Evolutionary conservation across 2,113 vertebrate genomes (phyloP), one percentile per base, ranked within the genome.

Genomic region (Triplophysa tibetana): DNA sequence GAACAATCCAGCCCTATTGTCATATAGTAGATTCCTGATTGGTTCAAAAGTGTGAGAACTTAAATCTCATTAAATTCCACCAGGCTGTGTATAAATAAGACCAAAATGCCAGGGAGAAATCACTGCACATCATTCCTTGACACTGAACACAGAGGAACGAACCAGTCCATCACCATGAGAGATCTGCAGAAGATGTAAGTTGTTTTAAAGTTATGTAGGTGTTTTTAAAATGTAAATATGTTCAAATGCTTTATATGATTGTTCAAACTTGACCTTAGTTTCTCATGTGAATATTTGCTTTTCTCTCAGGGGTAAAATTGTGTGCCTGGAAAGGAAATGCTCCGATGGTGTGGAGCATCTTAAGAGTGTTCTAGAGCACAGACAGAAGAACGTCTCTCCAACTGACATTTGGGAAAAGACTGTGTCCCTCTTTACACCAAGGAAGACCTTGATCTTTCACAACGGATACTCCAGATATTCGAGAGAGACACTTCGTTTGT

Each of bases 11-110:
- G 85, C 79, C 89, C 84, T 83, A 88, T 91, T 93, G 89, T 91
- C 82, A 84, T 54, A 80, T 80, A 10, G 7, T 60, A 77, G 87
- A 68, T 72, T 81, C 70, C 84, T 86, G 90, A 93, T 93, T 93
- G 92, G 93, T 52, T 84, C n/a, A 81, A 76, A 60, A 63, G 78
- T 87, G 88, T 93, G 93, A 90, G 92, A 94, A 93, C 87, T 81
- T 41, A 82, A 82, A 85, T 85, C 58, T 60, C 82, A 88, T 89
- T 87, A 87, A 86, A 84, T 81, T 66, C 60, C 78, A 58, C 75
- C 61, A 79, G 86, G 64, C 83, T 84, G 41, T 85, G 80, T 79
- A 84, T 81, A 87, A 86, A 86, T 92, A 85, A 82, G 84, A 61
- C 75, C 76, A 79, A 10, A 48, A 79, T 26, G 21, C 54, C 54